Evolutionary conservation across 2,888 invertebrate genomes (phyloP), one percentile per base, ranked within the genome.

Genomic region (Eupithecia dodoneata): DNA sequence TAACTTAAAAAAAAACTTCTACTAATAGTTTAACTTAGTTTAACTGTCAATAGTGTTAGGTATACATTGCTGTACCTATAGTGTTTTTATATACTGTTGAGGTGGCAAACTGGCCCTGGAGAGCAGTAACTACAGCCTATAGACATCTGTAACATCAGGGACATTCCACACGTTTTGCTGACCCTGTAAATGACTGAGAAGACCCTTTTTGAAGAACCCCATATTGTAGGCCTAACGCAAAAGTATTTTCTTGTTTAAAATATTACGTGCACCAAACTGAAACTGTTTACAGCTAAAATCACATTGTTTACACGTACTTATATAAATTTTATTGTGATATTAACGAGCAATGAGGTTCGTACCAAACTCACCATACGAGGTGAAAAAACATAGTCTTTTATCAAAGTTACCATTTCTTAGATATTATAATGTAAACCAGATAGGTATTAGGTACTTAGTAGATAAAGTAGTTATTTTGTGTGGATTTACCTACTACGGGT

Each of bases 241-340:
- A 52, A 52, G 52, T 52, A 52, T 52, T 52, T 52, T 15, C 15
- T 55, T 55, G 55, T n/a, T 7, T 55, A 55, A 55, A 55, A 55
- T 18, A 55, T 55, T n/a, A 55, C 9, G n/a, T 59, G 30, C 63
- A 30, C 63, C 4, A 30, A 30, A 10, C 63, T 63, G 63, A 30
- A 55, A n/a, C 3, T 4, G 10, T 59, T 59, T 10, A 30, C 30
- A 63, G 18, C 30, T 18, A 30, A 10, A 3, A 10, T 3, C 3
- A 4, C 9, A 52, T 3, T 52, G n/a, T 0, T 2, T 59, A 18
- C 30, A 30, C 1, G 30, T 30, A 30, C 30, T 30, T 30, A 9
- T 9, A 59, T 59, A 59, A 18, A 59, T 52, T 55, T 55, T n/a
- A 55, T 59, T 59, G 59, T 63, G 30, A 30, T 63, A 63, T 63